Base-by-base conservation (phyloP, 1,140 invertebrate species). In the Heliothis virescens region DNA sequence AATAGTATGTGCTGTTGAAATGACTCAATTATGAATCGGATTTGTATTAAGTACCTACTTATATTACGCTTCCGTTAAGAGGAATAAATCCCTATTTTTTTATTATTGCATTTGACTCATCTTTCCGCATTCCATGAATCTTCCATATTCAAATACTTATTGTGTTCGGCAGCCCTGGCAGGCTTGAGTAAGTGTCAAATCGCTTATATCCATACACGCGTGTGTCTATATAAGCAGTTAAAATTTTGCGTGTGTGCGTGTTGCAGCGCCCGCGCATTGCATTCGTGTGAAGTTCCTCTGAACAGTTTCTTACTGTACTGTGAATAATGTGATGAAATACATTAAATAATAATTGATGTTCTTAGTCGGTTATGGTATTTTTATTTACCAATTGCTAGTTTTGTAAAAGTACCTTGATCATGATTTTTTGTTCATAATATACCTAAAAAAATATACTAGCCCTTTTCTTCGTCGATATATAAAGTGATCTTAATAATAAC, bases 151-250 rank as follows among this genome's bases (percentile, higher is more conserved):
- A 55, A 16, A 55, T 55, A n/a, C 12, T 18, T 59, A 4, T 59
- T 12, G 7, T 26, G 2, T 34, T 62, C 57, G 74, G 26, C 87
- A 90, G 52, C 89, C 89, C 89, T 90, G 34, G 9, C 9, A 29
- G 76, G 62, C 81, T 84, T 84, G 85, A 83, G 82, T 84, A 87
- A 88, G 87, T 89, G 86, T 90, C 86, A 86, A 90, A 90, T 87
- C 87, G 84, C 83, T 86, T 78, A 59, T 59, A 79, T 72, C 41
- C 53, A 78, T 67, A 76, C 34, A 79, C 10, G 57, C 73, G 63
- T 18, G 47, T 78, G 50, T 73, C 59, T 79, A 73, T 67, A 60
- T 73, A 76, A 21, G 76, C 53, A 77, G 83, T 79, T 77, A 79
- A 60, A 79, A 72, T 71, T 80, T 53, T 60, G 69, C 60, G 63